Evolutionary conservation across 2,888 invertebrate genomes (phyloP).

Genomic region (Choristoneura rosaceana): DNA sequence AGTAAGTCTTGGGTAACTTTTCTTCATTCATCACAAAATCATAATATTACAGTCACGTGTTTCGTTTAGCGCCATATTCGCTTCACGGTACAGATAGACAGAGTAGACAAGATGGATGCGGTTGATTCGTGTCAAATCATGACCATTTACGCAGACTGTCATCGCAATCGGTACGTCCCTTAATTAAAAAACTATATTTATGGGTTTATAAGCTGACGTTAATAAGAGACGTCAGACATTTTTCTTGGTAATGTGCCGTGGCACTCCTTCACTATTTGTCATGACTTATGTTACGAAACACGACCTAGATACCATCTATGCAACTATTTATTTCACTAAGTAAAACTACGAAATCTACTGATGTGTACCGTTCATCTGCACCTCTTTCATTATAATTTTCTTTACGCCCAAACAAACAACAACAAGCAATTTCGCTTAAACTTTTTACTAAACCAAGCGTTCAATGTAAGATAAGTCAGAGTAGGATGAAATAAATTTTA

Average conservation of each 20-base stretch:
- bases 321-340: constrained; percentile 2
- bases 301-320: background rate
- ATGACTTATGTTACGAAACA: constrained; percentile 36
- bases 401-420: background rate
- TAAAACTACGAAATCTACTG: background rate
- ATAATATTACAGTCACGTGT: constrained; percentile 19
- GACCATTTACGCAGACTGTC: constrained; percentile 58
- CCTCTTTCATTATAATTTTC: background rate
- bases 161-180: constrained; percentile 53
- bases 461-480: background rate
- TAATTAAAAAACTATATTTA: constrained; percentile 74
- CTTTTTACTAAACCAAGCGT: background rate
- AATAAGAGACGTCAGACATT: constrained; percentile 58
- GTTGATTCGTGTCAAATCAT: constrained; percentile 54
- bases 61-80: constrained; percentile 34
- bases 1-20: background rate
- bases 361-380: background rate
- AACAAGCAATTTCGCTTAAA: background rate
- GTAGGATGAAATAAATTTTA: constrained; percentile 28
- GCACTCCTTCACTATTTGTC: constrained; percentile 50
- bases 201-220: constrained; percentile 62
- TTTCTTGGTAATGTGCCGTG: constrained; percentile 57
- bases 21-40: background rate
- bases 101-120: constrained; percentile 35
- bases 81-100: constrained; percentile 8